Base-by-base conservation (phyloP, 2,888 invertebrate species). In the Ceramica pisi region DNA sequence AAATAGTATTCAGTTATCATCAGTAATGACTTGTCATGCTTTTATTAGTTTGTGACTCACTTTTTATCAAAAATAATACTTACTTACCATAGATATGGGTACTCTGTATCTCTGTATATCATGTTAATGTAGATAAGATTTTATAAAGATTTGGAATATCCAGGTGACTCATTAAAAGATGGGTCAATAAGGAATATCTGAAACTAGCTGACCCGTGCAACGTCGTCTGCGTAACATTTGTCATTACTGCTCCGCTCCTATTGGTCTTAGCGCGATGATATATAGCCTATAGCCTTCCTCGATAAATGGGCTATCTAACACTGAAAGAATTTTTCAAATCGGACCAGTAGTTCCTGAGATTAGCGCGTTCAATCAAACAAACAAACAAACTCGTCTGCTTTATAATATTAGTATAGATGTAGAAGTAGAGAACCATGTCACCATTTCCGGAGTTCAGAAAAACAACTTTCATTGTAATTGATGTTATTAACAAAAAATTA, bases 41-140 rank as follows among this genome's bases (percentile, higher is more conserved):
- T 51, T 68, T 57, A 44, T 50, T 38, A 44, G 12, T 51, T 56
- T 19, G 21, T 68, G 56, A 74, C 51, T 76, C 67, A 62, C n/a
- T 55, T 61, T 26, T 76, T 62, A 75, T 75, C 57, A 62, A 38
- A 51, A 50, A 51, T 56, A 50, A 68, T 46, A 57, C 69, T 14
- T 26, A 50, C 26, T 68, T 61, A 50, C 12, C 60, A 69, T 61
- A 61, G 74, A 68, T 68, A 68, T 5, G 31, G 12, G 19, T 35
- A 23, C 23, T 68, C 5, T 48, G 1, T 38, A 21, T 16, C 41
- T 35, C 23, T 51, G 31, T 51, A 9, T 48, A 48, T 56, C 41
- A 67, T 19, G 16, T 59, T 26, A 60, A 31, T 35, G 35, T 21
- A 50, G 41, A 62, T 41, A 14, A 51, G 14, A 14, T 14, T 44